These are phyloP conservation scores for Macropus fuliginosus DNA, from an alignment of 2,797 vertebrate species.

Conservation along the genomic window DNA sequence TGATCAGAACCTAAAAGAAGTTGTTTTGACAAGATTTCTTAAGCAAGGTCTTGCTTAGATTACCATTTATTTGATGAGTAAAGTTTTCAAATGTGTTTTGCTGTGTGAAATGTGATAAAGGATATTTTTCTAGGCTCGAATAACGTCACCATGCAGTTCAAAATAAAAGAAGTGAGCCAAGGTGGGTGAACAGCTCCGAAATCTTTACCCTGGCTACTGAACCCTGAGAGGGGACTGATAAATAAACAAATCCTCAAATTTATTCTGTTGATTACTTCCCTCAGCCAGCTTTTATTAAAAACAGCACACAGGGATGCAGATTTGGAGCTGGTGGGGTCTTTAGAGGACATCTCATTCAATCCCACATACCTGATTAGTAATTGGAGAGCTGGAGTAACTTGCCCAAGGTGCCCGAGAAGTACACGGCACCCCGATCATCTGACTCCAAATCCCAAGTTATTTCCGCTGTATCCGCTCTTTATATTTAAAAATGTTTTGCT, in stretches of 20 bases:
- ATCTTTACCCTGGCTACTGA: not conserved
- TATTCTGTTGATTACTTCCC: not conserved
- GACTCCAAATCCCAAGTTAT: not conserved
- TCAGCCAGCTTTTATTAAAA: not conserved
- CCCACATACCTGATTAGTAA: not conserved
- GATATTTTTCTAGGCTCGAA: constrained; percentile 94
- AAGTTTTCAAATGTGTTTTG: constrained; percentile 98
- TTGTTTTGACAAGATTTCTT: constrained; percentile 90
- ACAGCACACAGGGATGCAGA: not conserved
- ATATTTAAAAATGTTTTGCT: not conserved
- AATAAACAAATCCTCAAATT: not conserved
- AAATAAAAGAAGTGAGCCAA: constrained; percentile 42
- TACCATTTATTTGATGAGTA: constrained; percentile 94
- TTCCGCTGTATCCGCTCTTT: not conserved
- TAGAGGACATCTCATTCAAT: not conserved
- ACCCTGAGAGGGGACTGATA: not conserved
- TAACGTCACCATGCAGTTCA: constrained; percentile 93
- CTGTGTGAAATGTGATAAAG: constrained; percentile 99
- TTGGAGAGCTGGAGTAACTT: not conserved
- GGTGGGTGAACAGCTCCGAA: not conserved
- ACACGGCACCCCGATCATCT: not conserved
- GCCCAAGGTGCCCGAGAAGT: not conserved
- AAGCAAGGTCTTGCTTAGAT: constrained; percentile 92
- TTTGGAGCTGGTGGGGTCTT: not conserved
- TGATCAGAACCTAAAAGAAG: constrained; percentile 88